Base-by-base conservation (phyloP, 1,140 invertebrate species). In the Formica exsecta region DNA sequence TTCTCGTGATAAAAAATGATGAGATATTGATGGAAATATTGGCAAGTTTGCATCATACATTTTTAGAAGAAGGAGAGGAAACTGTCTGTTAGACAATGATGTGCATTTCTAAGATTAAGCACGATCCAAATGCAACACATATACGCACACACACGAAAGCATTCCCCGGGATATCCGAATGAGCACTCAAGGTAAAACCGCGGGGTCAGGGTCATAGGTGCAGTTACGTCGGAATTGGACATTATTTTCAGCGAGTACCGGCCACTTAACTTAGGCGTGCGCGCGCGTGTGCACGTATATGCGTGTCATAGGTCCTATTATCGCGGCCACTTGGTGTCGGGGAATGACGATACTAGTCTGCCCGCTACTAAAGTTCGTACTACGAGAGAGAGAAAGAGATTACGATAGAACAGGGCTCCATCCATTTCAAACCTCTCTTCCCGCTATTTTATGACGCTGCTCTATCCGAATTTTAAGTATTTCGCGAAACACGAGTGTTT, bases 301-400 rank as follows among this genome's bases (percentile, higher is more conserved):
- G 91, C 85, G 88, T 92, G 90, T 91, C 92, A 92, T 87, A 90
- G 90, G 87, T 92, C 91, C 92, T 77, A 93, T 94, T 93, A 93
- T 93, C 92, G 88, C 88, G 79, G 87, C 88, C 93, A 91, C 89
- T 92, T 91, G 91, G 81, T 90, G 80, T 84, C 87, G 86, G 89
- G 86, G 89, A 90, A 85, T 89, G 89, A 92, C 88, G 89, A 91
- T 91, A 89, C 92, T 86, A 88, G 90, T 77, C 89, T 84, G 74
- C 83, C 86, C 76, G 81, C 81, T 73, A 86, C 51, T 65, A n/a
- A 86, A 86, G 68, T 88, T 85, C 44, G 41, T 76, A 66, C 68
- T 83, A 16, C 29, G 29, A 86, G 59, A 74, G 81, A 81, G 48
- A 87, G 32, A 65, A 32, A 38, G 61, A 65, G 29, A 57, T 44